Evolutionary conservation across 2,797 vertebrate species (phyloP), one percentile per base, ranked within the genome.

Genomic region (Schizopygopsis malacanthus): DNA sequence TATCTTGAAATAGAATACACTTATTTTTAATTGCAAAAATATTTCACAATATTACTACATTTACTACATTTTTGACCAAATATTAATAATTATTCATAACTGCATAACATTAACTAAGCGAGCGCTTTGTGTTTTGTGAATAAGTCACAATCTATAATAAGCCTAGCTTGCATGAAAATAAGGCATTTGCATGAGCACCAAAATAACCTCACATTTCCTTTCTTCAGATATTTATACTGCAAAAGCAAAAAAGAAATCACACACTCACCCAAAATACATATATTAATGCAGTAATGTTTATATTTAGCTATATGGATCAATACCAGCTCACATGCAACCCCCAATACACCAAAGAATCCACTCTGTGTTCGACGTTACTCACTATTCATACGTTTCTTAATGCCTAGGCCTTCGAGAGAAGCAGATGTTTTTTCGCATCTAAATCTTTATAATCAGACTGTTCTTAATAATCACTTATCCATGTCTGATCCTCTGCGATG

Each of bases 391-490:
- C 1, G 37, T 78, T 63, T 52, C 41, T 7, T 71, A 43, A 72
- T 33, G 33, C 76, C 16, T 43, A 47, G 43, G 50, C 20, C 37
- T 45, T 28, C n/a, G 18, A 47, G 47, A 54, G 25, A 50, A 65
- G 63, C 63, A 65, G 15, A 41, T 82, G 59, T 45, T 65, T 41
- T 47, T 76, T 56, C 4, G 9, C 61, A 61, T 76, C 50, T 69
- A 76, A 81, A 59, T 84, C 59, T 56, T 84, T 37, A 33, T 79
- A 84, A 50, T 82, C 28, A 69, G 13, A 70, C 25, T 11, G 50
- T 41, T 76, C 39, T 78, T 50, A 65, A 80, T 79, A 73, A 80
- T 78, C 79, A 59, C 41, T 75, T 84, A 69, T 76, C 54, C 41
- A 50, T 28, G n/a, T 77, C 78, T 81, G 52, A 85, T 61, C 59